These are phyloP conservation scores for Cryptops parisi DNA, from an alignment of 2,888 invertebrate genomes.

Conservation along the genomic window DNA sequence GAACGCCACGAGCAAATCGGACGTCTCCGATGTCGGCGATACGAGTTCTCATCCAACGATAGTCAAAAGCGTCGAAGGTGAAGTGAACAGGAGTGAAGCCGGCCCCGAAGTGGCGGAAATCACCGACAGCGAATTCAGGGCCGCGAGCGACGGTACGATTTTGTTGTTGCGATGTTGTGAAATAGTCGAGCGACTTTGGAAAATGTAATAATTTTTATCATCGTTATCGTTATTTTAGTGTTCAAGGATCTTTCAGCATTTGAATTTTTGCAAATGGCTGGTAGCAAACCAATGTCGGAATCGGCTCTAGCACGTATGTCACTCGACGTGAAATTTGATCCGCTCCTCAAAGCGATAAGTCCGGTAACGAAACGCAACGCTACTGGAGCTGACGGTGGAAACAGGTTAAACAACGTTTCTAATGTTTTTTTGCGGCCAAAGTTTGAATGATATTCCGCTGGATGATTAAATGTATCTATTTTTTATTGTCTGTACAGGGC, in stretches of 20 bases:
- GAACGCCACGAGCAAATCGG: too few species aligned
- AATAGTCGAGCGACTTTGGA: too few species aligned
- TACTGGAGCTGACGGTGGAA: not conserved
- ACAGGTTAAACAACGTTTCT: too few species aligned
- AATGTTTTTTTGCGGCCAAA: too few species aligned
- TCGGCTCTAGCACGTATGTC: constrained; percentile 41
- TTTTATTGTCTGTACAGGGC: not conserved
- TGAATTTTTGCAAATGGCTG: constrained; percentile 31
- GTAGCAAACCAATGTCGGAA: constrained; percentile 20
- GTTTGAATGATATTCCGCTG: too few species aligned
- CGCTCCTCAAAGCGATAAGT: constrained; percentile 28
- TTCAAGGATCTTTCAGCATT: constrained; percentile 30
- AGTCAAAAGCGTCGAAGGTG: constrained; percentile 5
- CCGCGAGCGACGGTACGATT: constrained; percentile 21
- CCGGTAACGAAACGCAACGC: constrained; percentile 16
- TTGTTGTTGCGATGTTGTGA: too few species aligned
- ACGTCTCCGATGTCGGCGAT: constrained; percentile 22
- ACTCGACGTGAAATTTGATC: constrained; percentile 45
- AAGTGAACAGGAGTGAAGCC: constrained; percentile 23
- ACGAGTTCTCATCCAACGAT: constrained; percentile 20
- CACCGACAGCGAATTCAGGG: constrained; percentile 22
- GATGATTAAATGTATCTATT: too few species aligned
- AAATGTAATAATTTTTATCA: not conserved
- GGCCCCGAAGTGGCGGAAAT: constrained; percentile 25
- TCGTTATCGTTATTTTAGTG: constrained; percentile 21